Base-by-base conservation (phyloP, 2,888 invertebrate species). In the Mylabris sibirica region DNA sequence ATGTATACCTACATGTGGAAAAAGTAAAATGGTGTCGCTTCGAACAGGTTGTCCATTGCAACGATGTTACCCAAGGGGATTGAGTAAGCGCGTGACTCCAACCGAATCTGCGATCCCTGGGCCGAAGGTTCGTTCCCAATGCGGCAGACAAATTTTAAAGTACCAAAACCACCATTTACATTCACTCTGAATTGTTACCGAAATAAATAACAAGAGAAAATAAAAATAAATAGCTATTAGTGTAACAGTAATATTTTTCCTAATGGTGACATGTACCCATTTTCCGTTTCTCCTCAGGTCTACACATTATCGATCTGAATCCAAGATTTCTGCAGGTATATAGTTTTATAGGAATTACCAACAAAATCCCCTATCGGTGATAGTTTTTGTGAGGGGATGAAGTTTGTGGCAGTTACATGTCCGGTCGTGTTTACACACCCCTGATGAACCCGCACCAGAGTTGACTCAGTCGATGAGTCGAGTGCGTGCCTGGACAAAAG, bases 401-500 rank as follows among this genome's bases (percentile, higher is more conserved):
- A 81, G 8, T 4, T 81, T 81, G 80, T 80, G 76, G 77, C 77
- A 76, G 77, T 75, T 78, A 76, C 80, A 79, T 80, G 77, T 80
- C 77, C 80, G 77, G 75, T 72, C 74, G 74, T 83, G 80, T 83
- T 83, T 83, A 80, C 82, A 79, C 78, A 80, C 78, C 80, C 79
- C 80, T 82, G 81, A 81, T 81, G 81, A 80, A 78, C 77, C 76
- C 77, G 78, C n/a, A n/a, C 75, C 78, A 75, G 77, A 82, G 82
- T 82, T 82, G 82, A 82, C 82, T 82, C 78, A 80, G 80, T 79
- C 79, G 82, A 82, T 82, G 82, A 82, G 79, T 81, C 77, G 78
- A 80, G 82, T 82, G 81, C 81, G 82, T 83, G 83, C 80, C 77
- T 68, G 76, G 78, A 82, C 81, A 82, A 82, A 82, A 82, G 82